These are phyloP conservation scores for Todiramphus saurophagus DNA, from an alignment of 2,113 vertebrate species.

Conservation along the genomic window DNA sequence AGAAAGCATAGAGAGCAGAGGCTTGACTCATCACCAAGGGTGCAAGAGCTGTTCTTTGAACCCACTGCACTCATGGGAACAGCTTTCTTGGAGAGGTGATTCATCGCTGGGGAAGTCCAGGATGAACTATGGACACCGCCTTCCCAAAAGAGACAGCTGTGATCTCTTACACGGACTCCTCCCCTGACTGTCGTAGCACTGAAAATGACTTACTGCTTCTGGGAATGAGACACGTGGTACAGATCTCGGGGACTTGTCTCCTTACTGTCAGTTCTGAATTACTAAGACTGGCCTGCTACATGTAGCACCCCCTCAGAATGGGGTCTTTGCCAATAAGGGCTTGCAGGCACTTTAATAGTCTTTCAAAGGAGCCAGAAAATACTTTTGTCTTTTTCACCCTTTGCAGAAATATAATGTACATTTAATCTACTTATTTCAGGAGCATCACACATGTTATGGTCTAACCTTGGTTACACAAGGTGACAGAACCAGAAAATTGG, in stretches of 20 bases:
- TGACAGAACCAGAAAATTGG: background rate
- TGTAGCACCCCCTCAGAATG: background rate
- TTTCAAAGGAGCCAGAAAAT: background rate
- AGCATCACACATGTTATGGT: background rate
- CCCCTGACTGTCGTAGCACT: background rate
- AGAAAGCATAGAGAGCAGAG: background rate
- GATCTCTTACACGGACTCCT: background rate
- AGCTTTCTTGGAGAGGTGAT: conserved; percentile 7
- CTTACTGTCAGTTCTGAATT: background rate
- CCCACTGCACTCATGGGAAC: background rate
- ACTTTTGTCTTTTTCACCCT: background rate
- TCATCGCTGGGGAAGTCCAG: background rate
- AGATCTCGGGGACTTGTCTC: background rate
- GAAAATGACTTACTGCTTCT: background rate
- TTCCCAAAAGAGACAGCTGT: conserved; percentile 1
- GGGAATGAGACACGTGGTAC: background rate
- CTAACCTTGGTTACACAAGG: background rate
- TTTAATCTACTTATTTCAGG: background rate
- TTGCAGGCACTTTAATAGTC: background rate
- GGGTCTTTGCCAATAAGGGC: background rate
- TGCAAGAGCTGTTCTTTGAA: conserved; percentile 10
- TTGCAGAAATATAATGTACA: background rate
- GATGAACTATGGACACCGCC: background rate
- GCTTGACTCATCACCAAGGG: background rate
- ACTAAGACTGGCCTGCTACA: background rate